Base-by-base conservation (phyloP, 2,113 vertebrate species). In the Sebastes schlegelii region DNA sequence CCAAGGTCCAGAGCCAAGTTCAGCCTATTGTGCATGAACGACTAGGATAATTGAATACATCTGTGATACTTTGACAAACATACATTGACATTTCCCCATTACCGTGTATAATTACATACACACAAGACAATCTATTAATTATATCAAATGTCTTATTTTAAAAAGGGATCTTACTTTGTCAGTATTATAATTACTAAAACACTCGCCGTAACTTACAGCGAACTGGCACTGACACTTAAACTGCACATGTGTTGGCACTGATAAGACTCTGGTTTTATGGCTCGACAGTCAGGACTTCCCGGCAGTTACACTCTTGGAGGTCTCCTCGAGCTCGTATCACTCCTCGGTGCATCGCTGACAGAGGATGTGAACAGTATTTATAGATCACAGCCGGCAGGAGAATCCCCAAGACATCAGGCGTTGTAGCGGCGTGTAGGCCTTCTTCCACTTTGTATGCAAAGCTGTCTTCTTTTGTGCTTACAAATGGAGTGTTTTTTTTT, bases 371-470 rank as follows among this genome's bases (percentile, higher is more conserved):
- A 74, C 82, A 77, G 80, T 89, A 92, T 93, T 93, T 91, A 91
- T 91, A 92, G 91, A 90, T 86, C 74, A 40, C 62, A 90, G 86
- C 77, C 78, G 76, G 80, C 78, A 72, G 72, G 86, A 92, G 86
- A 90, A 91, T 86, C 86, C 91, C 87, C 92, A 64, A 84, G 89
- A 91, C 67, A 46, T 83, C 57, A 71, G 79, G 63, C 77, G 74
- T 79, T 90, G 86, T 83, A 79, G 89, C 58, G 63, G 52, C 67
- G 68, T 77, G 77, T 43, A 77, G 79, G 85, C 58, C 60, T 9
- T 82, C 84, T 82, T 76, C 82, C 85, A 84, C 88, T 93, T 87
- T 86, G 86, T 89, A 90, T 92, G 86, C 93, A 91, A 90, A 92
- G 84, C 86, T 75, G 81, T 54, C 66, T 21, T 74, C 74, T 83